Base-by-base conservation (phyloP, 2,888 invertebrate genomes). In the Diadromus collaris region DNA sequence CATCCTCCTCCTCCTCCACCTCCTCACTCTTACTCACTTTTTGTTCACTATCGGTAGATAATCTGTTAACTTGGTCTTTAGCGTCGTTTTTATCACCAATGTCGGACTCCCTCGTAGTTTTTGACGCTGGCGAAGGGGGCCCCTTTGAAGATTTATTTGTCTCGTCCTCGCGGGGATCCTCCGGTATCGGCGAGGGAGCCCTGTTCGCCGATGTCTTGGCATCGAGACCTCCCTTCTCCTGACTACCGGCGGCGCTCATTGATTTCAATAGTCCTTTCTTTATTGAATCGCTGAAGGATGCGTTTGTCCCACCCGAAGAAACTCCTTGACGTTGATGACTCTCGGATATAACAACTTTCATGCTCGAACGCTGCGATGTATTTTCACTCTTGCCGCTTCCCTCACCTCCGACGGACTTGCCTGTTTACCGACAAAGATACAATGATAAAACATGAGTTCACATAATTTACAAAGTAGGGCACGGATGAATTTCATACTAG, bases 131-230 rank as follows among this genome's bases (percentile, higher is more conserved):
- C 10, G 88, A 88, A 16, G 48, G 19, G 0, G 89, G 88, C 48
- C 78, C 76, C 46, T 32, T 38, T n/a, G 69, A 65, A 2, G 85
- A 80, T 34, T 80, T 87, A 1, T 79, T 78, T 3, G 83, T 82
- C 85, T 88, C 91, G 86, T 93, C 92, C 72, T 93, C 93, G 46
- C 92, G 92, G 0, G 93, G 91, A 32, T 91, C 92, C 86, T 94
- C 94, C 21, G 92, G 93, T 21, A 94, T 94, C 0, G 94, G 94
- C 6, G 94, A 93, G 75, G 93, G 92, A 56, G 92, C 89, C n/a
- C 87, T 72, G n/a, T 77, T 60, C 78, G 61, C 7, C 46, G 70
- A 21, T 34, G 60, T 44, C 27, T 77, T 77, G 2, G 58, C 67
- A 9, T 69, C 71, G 54, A 68, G 64, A 9, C 46, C 29, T 3